Evolutionary conservation across 2,113 vertebrate species (phyloP).

Genomic region (Thamnophis sirtalis): DNA sequence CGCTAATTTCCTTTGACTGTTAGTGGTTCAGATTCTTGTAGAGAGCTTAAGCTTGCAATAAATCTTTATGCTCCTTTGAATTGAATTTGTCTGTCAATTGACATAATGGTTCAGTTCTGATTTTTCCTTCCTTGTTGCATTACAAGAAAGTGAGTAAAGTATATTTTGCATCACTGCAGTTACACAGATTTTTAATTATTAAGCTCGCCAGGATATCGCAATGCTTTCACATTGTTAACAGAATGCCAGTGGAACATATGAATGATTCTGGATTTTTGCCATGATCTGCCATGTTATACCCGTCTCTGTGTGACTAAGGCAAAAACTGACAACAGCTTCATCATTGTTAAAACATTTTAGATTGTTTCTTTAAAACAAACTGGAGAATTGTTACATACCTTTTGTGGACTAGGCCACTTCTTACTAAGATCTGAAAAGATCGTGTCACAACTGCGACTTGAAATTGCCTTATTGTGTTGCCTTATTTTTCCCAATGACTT

Average conservation of each 20-base stretch:
- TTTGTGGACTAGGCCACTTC: background rate
- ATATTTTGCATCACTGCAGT: background rate
- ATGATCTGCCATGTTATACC: background rate
- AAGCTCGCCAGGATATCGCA: background rate
- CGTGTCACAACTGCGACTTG: fast-evolving
- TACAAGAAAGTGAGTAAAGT: background rate
- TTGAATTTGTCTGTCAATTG: background rate
- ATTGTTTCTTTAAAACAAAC: background rate
- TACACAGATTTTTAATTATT: background rate
- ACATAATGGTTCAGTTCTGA: background rate
- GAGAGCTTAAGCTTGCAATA: background rate
- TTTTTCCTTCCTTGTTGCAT: background rate
- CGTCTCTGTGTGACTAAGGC: background rate
- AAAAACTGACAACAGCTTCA: background rate
- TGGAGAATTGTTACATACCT: background rate
- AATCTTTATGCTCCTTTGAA: background rate
- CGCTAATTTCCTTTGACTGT: background rate
- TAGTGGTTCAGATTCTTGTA: background rate
- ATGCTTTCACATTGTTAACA: background rate
- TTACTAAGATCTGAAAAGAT: background rate
- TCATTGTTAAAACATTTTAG: background rate
- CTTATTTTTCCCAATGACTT: background rate
- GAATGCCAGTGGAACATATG: background rate
- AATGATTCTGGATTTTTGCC: background rate
- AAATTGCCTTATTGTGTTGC: background rate